Evolutionary conservation across 2,888 invertebrate genomes (phyloP).

Genomic region (Thecophora atra): DNA sequence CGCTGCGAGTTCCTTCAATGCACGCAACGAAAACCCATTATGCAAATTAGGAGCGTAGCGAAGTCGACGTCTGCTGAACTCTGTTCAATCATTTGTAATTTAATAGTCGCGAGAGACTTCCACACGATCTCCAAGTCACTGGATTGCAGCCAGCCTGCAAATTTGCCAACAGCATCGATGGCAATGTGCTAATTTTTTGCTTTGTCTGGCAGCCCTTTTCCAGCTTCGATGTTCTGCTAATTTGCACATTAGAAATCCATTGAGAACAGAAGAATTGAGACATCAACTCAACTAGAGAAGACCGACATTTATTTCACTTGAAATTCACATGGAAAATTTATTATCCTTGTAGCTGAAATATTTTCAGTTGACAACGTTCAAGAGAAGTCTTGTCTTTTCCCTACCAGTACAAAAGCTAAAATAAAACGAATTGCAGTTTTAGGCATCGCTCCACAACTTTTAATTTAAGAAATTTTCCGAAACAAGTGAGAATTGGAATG

Average conservation of each 20-base stretch:
- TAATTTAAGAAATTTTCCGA: too few species aligned
- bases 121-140: not conserved
- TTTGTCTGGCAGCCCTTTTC: not conserved
- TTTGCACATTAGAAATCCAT: conserved; percentile 19
- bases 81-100: conserved; percentile 49
- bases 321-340: too few species aligned
- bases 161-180: conserved; percentile 6
- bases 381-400: too few species aligned
- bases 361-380: too few species aligned
- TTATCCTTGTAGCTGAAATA: too few species aligned
- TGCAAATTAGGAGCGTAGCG: not conserved
- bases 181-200: conserved; percentile 1
- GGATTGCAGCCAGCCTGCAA: not conserved
- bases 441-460: too few species aligned
- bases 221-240: not conserved
- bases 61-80: not conserved
- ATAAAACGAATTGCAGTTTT: too few species aligned
- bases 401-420: too few species aligned
- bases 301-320: too few species aligned
- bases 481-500: too few species aligned
- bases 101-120: conserved; percentile 54
- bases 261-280: not conserved
- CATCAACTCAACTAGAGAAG: too few species aligned
- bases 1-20: conserved; percentile 47
- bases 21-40: conserved; percentile 25